Percentiles rank a stretch among this genome's conserved stretches.
phyloP scores from a whole-genome alignment of 2,113 vertebrate genomes.

The Gobio gobio region DNA sequence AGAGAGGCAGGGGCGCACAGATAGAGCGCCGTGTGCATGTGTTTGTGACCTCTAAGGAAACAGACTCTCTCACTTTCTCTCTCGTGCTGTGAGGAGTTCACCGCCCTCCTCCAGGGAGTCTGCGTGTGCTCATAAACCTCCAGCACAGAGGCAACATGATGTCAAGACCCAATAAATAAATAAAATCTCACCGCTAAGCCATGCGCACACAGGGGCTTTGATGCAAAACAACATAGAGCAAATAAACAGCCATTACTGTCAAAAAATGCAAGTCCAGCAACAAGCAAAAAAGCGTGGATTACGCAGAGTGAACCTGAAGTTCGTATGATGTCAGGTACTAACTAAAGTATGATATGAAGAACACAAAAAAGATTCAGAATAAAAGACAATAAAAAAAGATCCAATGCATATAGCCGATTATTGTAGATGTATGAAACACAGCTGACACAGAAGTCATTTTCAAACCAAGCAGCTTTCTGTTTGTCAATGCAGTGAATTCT shows the following conservation, averaged over 20 bases:
- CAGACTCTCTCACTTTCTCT: conserved; percentile 3
- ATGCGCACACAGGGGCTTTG: neutral
- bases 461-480: no score
- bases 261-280: conserved; percentile 4
- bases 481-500: no score
- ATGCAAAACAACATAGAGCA: neutral
- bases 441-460: no score
- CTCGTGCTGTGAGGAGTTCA: conserved; percentile 17
- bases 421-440: no score
- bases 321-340: neutral
- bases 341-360: neutral
- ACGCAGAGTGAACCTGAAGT: neutral
- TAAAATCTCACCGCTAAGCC: neutral
- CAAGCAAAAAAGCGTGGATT: neutral
- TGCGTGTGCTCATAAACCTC: neutral
- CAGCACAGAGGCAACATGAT: conserved; percentile 21
- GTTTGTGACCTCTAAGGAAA: conserved; percentile 24
- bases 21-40: conserved; percentile 4
- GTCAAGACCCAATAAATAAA: conserved; percentile 40
- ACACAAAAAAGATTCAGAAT: neutral
- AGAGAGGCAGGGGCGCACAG: conserved; percentile 2
- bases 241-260: conserved; percentile 21
- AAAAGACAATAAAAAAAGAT: no score
- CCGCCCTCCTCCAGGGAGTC: neutral
- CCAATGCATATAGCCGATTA: no score